Evolutionary conservation across 35 echinoderm and acorn worm genomes (phyloP).

Genomic region (Ophioderma brevispina): DNA sequence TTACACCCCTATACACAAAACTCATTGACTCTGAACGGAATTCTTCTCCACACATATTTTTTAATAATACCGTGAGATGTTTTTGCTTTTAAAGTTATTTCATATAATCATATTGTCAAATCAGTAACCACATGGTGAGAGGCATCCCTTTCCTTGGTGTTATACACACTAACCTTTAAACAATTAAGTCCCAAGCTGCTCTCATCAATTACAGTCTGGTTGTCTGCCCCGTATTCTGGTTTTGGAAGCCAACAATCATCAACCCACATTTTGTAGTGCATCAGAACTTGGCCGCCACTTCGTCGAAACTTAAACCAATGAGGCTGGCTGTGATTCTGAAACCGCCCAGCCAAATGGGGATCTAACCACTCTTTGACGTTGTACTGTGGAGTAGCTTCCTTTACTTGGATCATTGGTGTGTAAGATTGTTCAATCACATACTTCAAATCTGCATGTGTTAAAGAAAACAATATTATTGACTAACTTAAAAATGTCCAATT

Average conservation of each 20-base stretch:
- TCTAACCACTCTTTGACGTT: slow-evolving; percentile 16
- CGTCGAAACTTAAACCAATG: slow-evolving; percentile 29
- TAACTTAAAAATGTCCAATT: no score
- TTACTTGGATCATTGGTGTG: neutral
- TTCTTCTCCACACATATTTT: no score
- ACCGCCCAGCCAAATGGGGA: slow-evolving; percentile 13
- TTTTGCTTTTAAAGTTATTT: no score
- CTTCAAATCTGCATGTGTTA: neutral
- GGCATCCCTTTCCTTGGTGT: no score
- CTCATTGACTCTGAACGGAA: no score
- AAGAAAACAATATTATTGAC: no score
- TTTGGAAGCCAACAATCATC: slow-evolving; percentile 33
- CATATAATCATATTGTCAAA: no score
- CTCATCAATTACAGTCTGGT: neutral
- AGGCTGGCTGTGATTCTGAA: slow-evolving; percentile 37
- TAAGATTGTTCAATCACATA: neutral
- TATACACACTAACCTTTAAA: neutral
- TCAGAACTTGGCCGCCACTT: neutral
- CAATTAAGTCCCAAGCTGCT: neutral
- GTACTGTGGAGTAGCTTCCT: neutral
- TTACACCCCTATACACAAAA: no score
- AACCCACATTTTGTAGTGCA: slow-evolving; percentile 39
- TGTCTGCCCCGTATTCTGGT: neutral
- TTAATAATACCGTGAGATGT: no score
- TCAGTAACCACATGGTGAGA: no score